Evolutionary conservation across 2,113 vertebrate genomes (phyloP).

Genomic region (Laterallus jamaicensis): DNA sequence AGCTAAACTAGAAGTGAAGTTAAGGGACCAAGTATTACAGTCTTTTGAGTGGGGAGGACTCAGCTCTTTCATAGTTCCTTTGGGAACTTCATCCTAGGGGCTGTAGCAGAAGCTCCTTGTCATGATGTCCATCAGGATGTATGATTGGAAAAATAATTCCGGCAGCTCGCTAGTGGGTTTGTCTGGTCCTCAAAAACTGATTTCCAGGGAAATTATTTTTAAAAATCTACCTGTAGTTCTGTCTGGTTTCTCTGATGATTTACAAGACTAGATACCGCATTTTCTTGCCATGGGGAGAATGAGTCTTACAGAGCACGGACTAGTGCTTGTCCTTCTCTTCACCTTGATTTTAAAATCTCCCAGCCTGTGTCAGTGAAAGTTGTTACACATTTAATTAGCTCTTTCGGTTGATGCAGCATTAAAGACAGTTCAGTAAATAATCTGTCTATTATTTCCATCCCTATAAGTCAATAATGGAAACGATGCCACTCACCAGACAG

Average conservation of each 20-base stretch:
- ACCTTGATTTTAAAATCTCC: constrained; percentile 12
- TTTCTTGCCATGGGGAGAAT: not conserved
- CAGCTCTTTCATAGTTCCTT: not conserved
- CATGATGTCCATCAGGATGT: not conserved
- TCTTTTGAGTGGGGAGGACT: not conserved
- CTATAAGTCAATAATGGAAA: constrained; percentile 25
- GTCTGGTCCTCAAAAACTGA: not conserved
- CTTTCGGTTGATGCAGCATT: not conserved
- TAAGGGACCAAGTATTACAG: not conserved
- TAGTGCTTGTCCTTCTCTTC: not conserved
- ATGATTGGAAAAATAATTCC: not conserved
- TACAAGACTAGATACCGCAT: not conserved
- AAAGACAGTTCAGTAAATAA: constrained; percentile 20
- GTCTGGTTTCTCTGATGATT: not conserved
- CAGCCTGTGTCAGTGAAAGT: not conserved
- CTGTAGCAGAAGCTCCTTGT: not conserved
- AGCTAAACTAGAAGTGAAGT: not conserved
- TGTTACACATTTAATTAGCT: not conserved
- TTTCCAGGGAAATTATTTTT: not conserved
- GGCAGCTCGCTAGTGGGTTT: not conserved
- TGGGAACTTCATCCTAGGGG: not conserved
- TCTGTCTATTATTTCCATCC: not conserved
- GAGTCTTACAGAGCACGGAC: not conserved
- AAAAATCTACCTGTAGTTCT: not conserved
- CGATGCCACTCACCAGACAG: not conserved